Evolutionary conservation across 2,113 vertebrate species (phyloP).

Genomic region (Elgaria multicarinata): DNA sequence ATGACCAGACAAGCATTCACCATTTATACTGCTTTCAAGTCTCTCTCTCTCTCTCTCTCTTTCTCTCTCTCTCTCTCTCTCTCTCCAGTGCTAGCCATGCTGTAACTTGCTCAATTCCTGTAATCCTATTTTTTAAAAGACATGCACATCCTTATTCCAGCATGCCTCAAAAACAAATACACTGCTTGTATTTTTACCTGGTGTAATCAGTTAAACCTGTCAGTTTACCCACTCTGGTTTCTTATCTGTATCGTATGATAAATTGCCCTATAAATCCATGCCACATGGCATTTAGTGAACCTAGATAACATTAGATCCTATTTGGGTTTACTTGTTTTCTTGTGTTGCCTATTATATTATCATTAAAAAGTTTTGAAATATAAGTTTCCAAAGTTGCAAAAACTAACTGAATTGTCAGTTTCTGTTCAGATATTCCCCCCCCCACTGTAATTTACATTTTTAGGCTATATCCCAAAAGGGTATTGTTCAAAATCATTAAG

Average conservation of each 20-base stretch:
- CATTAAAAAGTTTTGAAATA: conserved; percentile 56
- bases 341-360: conserved; percentile 50
- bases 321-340: conserved; percentile 58
- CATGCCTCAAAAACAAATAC: conserved; percentile 50
- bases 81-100: background rate
- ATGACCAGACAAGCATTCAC: background rate
- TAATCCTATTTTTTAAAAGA: conserved; percentile 54
- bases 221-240: conserved; percentile 57
- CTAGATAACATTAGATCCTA: conserved; percentile 60
- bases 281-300: conserved; percentile 66
- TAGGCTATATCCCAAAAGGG: conserved; percentile 58
- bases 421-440: background rate
- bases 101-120: conserved; percentile 41
- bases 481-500: conserved; percentile 67
- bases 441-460: conserved; percentile 52
- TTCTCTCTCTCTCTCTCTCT: too few relatives aligned
- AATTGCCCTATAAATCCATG: conserved; percentile 67
- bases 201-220: conserved; percentile 74
- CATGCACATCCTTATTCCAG: conserved; percentile 11
- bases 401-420: conserved; percentile 46
- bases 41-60: too few relatives aligned
- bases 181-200: conserved; percentile 69
- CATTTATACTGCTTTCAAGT: conserved; percentile 8
- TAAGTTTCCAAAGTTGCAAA: conserved; percentile 24
- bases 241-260: conserved; percentile 70